Evolutionary conservation across 1,140 invertebrate species (phyloP).

Genomic region (Thalassaphorura encarpata): DNA sequence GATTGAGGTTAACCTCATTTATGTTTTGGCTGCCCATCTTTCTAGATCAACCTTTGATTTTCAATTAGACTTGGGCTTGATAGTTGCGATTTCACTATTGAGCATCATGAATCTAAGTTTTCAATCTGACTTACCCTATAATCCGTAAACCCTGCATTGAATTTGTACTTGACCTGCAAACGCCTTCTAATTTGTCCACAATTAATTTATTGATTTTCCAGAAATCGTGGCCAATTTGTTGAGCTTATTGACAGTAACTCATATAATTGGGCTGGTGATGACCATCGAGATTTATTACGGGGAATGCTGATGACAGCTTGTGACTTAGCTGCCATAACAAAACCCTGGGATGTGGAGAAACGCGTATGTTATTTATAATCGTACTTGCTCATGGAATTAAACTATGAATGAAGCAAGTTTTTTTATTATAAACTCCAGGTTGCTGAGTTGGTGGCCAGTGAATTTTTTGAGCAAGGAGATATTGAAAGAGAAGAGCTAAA

Average conservation of each 20-base stretch:
- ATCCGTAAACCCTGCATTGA: neutral
- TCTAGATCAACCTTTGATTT: too few species aligned
- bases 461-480: constrained; percentile 95
- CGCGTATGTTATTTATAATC: constrained; percentile 42
- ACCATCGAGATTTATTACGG: constrained; percentile 64
- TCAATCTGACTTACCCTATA: constrained; percentile 24
- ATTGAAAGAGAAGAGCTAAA: constrained; percentile 75
- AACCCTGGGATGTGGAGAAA: constrained; percentile 90
- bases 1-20: too few species aligned
- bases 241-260: constrained; percentile 51
- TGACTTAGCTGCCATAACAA: constrained; percentile 89
- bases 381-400: neutral
- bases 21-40: too few species aligned
- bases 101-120: constrained; percentile 23
- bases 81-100: neutral
- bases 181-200: neutral
- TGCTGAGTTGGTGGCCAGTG: constrained; percentile 82
- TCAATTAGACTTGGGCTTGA: too few species aligned
- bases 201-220: constrained; percentile 37
- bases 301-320: constrained; percentile 96
- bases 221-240: constrained; percentile 73
- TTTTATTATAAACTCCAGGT: constrained; percentile 40
- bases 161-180: neutral
- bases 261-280: constrained; percentile 57
- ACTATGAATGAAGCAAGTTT: neutral